Evolutionary conservation across 2,113 vertebrate species (phyloP).

Genomic region (Asarcornis scutulata): DNA sequence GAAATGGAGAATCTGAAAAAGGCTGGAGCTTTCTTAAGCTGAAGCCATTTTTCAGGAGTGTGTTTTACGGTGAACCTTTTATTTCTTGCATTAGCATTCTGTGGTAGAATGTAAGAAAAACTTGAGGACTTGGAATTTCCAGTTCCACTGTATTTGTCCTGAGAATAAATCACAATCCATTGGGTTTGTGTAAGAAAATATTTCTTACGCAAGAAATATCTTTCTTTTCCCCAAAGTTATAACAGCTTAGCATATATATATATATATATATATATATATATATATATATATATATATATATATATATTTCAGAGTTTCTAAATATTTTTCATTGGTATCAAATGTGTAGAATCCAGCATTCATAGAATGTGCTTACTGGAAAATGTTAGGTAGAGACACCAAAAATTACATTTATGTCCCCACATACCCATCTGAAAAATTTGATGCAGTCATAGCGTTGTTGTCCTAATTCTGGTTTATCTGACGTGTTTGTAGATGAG

Average conservation of each 20-base stretch:
- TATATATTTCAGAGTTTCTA: not conserved
- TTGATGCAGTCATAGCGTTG: not conserved
- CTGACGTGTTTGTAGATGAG: not conserved
- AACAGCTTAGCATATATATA: not conserved
- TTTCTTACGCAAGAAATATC: not conserved
- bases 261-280: not conserved
- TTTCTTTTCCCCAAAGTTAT: not conserved
- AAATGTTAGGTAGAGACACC: not conserved
- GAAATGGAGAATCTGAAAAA: not conserved
- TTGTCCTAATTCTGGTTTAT: not conserved
- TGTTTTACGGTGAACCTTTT: not conserved
- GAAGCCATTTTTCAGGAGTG: not conserved
- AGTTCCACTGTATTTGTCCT: not conserved
- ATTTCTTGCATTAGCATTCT: not conserved
- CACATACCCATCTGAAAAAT: not conserved
- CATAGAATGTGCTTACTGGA: not conserved
- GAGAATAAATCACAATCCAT: not conserved
- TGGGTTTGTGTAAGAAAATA: not conserved
- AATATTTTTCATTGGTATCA: not conserved
- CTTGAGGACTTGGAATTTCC: not conserved
- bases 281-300: accelerated
- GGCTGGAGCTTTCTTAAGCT: not conserved
- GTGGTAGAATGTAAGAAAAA: not conserved
- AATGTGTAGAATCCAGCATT: not conserved
- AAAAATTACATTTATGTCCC: not conserved